These are phyloP conservation scores for Prenolepis imparis DNA, from an alignment of 2,888 invertebrate species.

Conservation along the genomic window DNA sequence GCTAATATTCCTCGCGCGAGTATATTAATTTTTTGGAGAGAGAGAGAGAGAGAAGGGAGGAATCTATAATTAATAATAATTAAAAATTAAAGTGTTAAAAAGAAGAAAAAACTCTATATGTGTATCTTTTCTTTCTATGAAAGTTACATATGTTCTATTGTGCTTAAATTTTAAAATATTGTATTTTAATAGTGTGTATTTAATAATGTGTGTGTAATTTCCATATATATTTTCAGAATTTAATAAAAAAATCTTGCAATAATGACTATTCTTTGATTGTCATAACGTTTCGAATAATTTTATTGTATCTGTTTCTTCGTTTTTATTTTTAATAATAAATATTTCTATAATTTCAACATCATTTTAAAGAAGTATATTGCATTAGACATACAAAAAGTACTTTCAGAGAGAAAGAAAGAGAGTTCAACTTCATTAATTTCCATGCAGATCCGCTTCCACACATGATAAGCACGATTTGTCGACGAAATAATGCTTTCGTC, in stretches of 20 bases:
- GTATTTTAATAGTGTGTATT: not conserved
- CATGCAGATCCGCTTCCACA: not conserved
- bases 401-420: not conserved
- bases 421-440: constrained; percentile 32
- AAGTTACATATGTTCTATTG: not conserved
- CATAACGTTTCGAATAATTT: not conserved
- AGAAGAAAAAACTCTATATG: not conserved
- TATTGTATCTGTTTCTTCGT: not conserved
- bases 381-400: not conserved
- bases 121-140: not conserved
- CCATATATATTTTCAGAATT: not conserved
- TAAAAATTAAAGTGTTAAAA: not conserved
- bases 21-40: not conserved
- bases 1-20: not conserved
- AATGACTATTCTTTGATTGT: not conserved
- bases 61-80: not conserved
- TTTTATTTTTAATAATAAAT: not conserved
- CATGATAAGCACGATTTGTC: constrained; percentile 21
- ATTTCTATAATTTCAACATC: not conserved
- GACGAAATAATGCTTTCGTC: constrained; percentile 1
- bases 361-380: not conserved
- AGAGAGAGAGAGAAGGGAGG: not conserved
- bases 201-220: not conserved
- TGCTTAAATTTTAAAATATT: not conserved
- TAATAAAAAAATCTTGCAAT: not conserved